A percentile compares a stretch with the other conserved stretches of the same genome.
Conservation (phyloP, 1,140 invertebrate genomes). For the Leucophenga varia region DNA sequence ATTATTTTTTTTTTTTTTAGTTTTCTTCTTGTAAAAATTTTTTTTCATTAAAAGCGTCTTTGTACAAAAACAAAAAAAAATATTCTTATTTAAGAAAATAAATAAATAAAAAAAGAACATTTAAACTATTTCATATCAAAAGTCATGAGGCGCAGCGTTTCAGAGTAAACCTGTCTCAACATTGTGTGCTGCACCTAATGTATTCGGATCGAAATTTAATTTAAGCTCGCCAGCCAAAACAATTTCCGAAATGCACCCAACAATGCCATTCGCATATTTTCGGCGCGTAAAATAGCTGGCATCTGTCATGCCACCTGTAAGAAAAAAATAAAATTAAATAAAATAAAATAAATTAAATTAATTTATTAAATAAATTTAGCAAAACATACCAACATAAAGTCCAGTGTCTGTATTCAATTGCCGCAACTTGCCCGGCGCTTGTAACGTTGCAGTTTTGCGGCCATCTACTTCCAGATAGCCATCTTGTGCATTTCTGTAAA, state of each 20-base stretch:
- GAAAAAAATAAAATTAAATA: background rate
- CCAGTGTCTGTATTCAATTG: conserved; percentile 84
- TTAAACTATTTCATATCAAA: conserved; percentile 51
- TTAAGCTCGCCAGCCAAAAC: conserved; percentile 75
- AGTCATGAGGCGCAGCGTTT: conserved; percentile 46
- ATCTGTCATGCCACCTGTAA: conserved; percentile 74
- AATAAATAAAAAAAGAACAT: too few relatives aligned
- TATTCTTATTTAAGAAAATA: too few relatives aligned
- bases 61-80: conserved; percentile 45
- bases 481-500: conserved; percentile 78
- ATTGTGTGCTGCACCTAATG: conserved; percentile 51
- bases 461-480: conserved; percentile 84
- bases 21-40: conserved; percentile 42
- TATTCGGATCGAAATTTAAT: conserved; percentile 55
- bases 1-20: conserved; percentile 1
- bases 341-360: background rate
- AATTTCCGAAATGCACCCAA: conserved; percentile 79
- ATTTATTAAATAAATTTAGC: background rate
- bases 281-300: conserved; percentile 66
- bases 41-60: conserved; percentile 42
- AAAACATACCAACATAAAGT: conserved; percentile 77
- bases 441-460: conserved; percentile 71
- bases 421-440: conserved; percentile 79
- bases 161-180: conserved; percentile 54
- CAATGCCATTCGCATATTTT: conserved; percentile 71